Base-by-base conservation (phyloP, 2,888 invertebrate species). In the Lasioglossum figueresi region DNA sequence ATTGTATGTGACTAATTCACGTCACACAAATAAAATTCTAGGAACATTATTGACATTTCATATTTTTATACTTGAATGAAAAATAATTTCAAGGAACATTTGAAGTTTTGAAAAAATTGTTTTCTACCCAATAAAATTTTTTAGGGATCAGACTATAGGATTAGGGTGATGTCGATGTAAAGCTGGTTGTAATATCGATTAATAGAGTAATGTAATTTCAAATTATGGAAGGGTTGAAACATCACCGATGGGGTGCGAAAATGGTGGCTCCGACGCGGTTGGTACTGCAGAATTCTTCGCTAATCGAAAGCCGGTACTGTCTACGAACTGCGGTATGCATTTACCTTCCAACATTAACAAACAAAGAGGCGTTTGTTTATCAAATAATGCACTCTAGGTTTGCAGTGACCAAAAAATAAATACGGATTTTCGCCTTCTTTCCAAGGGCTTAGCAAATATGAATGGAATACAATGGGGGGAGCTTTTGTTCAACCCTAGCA, bases 231-330 rank as follows among this genome's bases (percentile, higher is more conserved):
- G 14, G 5, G 27, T 63, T 63, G 27, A 5, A 63, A 63, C 16
- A 31, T 31, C 63, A 63, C 31, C 31, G 63, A 63, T 63, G 63
- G 27, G 63, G 63, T 63, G 63, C 10, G 63, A 14, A 63, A 63
- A 27, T 6, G 27, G 63, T 27, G 63, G 31, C 6, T 63, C 14
- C 6, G 12, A 31, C 63, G 63, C 63, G 14, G 63, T 63, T 16
- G 63, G 31, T 63, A 63, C 31, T 31, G 63, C 63, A 63, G 63
- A 63, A 63, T 31, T 63, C 31, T 63, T 63, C 63, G 63, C 27
- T 63, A 63, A 63, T 63, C 63, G 63, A 63, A 63, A 31, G 63
- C 63, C 31, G 63, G 63, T 63, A 63, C 63, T 63, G 31, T 63
- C 63, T 31, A 31, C 16, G 27, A 63, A 31, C 31, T 16, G 63